Evolutionary conservation across 2,888 invertebrate species (phyloP).

Genomic region (Calliopum simillimum): DNA sequence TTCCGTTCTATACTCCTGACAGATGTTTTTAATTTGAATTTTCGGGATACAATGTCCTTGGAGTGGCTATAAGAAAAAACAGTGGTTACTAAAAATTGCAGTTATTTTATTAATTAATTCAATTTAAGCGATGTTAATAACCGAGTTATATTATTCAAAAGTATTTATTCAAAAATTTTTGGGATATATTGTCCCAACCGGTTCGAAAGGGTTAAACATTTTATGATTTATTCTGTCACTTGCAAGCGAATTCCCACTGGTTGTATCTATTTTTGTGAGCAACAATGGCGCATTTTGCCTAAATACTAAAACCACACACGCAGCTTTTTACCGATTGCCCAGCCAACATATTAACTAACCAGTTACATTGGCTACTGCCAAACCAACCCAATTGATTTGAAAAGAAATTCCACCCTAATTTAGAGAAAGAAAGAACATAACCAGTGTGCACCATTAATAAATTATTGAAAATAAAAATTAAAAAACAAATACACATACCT

Average conservation of each 20-base stretch:
- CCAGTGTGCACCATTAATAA: conserved; percentile 35
- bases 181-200: too few species aligned
- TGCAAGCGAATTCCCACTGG: not conserved
- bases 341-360: too few species aligned
- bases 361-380: not conserved
- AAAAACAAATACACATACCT: conserved; percentile 2
- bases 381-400: not conserved
- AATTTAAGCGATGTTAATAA: too few species aligned
- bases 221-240: not conserved
- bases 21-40: too few species aligned
- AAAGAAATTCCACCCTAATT: conserved; percentile 12
- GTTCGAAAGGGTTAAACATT: too few species aligned
- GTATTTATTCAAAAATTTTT: too few species aligned
- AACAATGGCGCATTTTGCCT: conserved; percentile 4
- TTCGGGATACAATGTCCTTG: too few species aligned
- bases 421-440: not conserved
- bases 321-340: not conserved
- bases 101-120: too few species aligned
- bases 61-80: too few species aligned
- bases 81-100: too few species aligned
- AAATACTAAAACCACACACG: conserved; percentile 13
- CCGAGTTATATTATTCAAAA: too few species aligned
- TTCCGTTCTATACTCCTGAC: too few species aligned
- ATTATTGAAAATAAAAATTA: conserved; percentile 30
- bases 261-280: conserved; percentile 1